Evolutionary conservation across 2,797 vertebrate species (phyloP), one percentile per base, ranked within the genome.

Genomic region (Anas acuta): DNA sequence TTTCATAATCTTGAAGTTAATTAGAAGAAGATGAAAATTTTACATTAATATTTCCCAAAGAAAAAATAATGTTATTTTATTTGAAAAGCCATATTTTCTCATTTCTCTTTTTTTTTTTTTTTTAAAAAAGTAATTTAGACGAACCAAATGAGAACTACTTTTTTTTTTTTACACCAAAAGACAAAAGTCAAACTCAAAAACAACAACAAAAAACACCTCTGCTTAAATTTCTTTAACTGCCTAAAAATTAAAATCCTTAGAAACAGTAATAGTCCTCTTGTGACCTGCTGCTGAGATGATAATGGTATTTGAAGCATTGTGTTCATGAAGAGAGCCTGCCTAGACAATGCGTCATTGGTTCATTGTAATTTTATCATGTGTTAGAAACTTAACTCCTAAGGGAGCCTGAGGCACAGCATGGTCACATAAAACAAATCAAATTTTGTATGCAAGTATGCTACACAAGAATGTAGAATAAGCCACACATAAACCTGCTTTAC

Each of bases 261-360:
- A 73, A 96, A 66, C 9, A 73, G 65, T 64, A 85, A 69, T 57
- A 75, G 13, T 11, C 7, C 49, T 80, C 65, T 80, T 80, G 70
- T 61, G 83, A 86, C n/a, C 30, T 89, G 45, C 58, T 81, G 58
- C 66, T 89, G 87, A 94, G 60, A 88, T 81, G 54, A 91, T 71
- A 92, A 90, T 81, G 30, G 35, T 67, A 79, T 81, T 53, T 84
- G 64, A 92, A 96, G 13, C 33, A 60, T 73, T 95, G 58, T 81
- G 92, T 92, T 81, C 30, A 28, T 67, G 84, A 92, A n/a, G 2
- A 1, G 56, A 89, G 18, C 7, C 57, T 85, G 73, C 33, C 47
- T 62, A 89, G 66, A 86, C 91, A 87, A 81, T 61, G 60, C 1
- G 3, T 33, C 73, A 93, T 23, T 54, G 28, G 30, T 71, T 84